Conservation (phyloP, 1,140 invertebrate species). For the Hirudo medicinalis region DNA sequence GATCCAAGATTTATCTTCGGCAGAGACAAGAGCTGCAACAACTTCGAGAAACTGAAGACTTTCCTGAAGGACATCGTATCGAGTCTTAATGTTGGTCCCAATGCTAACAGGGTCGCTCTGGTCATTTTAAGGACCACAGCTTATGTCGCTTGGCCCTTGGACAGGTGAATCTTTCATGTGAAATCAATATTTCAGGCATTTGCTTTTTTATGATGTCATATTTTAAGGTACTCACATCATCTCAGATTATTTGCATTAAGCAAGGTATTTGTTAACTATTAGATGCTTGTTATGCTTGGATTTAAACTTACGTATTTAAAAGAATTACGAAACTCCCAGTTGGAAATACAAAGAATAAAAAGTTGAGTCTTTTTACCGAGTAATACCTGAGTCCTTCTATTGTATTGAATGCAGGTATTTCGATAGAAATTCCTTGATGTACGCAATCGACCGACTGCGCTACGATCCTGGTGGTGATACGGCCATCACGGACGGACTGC, state of each 20-base stretch:
- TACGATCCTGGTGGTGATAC: conserved; percentile 10
- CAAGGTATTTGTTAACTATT: too few species aligned
- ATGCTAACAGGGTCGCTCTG: conserved; percentile 10
- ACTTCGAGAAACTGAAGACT: neutral
- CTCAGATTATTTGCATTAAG: too few species aligned
- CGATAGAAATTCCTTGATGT: neutral
- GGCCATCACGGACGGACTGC: conserved; percentile 1
- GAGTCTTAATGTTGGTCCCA: neutral
- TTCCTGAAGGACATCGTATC: neutral
- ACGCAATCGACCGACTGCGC: neutral
- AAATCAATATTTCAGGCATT: too few species aligned
- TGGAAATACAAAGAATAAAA: too few species aligned
- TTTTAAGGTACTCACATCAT: too few species aligned
- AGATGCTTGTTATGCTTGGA: too few species aligned
- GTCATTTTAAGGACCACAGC: conserved; percentile 10
- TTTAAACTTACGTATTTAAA: too few species aligned
- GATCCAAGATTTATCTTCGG: conserved; percentile 14
- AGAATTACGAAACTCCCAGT: too few species aligned
- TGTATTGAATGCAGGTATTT: conserved; percentile 1
- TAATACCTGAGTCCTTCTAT: neutral
- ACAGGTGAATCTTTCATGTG: neutral
- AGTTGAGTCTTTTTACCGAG: too few species aligned
- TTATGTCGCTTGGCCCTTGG: conserved; percentile 11
- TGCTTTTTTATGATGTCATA: too few species aligned
- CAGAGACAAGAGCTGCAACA: conserved; percentile 13